Conservation (phyloP, 2,797 vertebrate species). For the Bufotes viridis region DNA sequence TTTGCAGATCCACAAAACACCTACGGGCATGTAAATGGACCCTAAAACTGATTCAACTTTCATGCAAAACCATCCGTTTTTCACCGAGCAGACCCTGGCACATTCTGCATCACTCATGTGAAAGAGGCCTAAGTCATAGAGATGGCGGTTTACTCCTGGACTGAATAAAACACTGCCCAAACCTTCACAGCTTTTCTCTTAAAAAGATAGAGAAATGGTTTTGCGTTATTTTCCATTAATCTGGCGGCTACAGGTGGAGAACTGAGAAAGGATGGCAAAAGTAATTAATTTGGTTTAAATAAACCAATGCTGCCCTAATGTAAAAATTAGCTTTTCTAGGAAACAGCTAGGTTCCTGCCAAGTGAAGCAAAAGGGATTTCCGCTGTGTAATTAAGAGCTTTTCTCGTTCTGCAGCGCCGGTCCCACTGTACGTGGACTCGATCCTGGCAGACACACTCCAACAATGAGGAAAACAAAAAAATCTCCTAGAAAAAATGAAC, state of each 20-base stretch:
- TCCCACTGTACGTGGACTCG: neutral
- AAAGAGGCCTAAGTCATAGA: neutral
- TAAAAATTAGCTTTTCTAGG: slow-evolving; percentile 20
- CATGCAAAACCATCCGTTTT: no score
- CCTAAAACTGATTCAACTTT: no score
- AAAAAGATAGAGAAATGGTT: neutral
- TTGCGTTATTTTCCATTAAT: neutral
- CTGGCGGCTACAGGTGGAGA: neutral
- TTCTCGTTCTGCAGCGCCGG: slow-evolving; percentile 4
- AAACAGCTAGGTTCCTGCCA: slow-evolving; percentile 6
- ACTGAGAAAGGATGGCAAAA: neutral
- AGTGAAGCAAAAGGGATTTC: slow-evolving; percentile 50
- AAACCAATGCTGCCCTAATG: slow-evolving; percentile 8
- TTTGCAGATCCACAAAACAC: no score
- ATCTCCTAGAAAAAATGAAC: no score
- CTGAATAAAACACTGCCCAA: neutral
- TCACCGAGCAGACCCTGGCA: no score
- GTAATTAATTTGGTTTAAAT: slow-evolving; percentile 31
- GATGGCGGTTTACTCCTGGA: neutral
- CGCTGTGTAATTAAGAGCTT: slow-evolving; percentile 46
- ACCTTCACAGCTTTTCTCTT: neutral
- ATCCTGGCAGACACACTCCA: neutral
- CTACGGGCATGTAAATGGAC: no score
- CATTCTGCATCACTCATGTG: no score
- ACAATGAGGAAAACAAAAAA: neutral